phyloP scores from a whole-genome alignment of 2,113 vertebrate genomes.

The Ranitomeya imitator region DNA sequence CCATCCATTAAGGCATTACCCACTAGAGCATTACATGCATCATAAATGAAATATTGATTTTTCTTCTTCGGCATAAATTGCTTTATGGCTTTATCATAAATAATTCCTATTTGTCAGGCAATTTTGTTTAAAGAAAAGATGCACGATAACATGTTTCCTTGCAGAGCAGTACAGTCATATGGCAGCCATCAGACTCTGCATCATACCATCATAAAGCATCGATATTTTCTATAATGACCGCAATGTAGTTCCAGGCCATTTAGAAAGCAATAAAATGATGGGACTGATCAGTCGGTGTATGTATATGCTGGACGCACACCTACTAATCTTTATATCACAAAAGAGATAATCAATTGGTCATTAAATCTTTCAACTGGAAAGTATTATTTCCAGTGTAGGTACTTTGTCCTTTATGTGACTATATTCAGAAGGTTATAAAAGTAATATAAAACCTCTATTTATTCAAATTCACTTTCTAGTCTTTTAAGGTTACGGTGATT shows the following conservation, averaged over 20 bases:
- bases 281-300: neutral
- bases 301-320: neutral
- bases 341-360: conserved; percentile 22
- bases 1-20: conserved; percentile 70
- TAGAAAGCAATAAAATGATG: neutral
- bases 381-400: neutral
- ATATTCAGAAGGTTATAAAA: neutral
- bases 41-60: conserved; percentile 74
- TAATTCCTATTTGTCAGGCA: conserved; percentile 50
- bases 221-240: conserved; percentile 6
- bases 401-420: conserved; percentile 1
- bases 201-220: conserved; percentile 25
- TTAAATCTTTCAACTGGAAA: conserved; percentile 6
- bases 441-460: neutral
- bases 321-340: conserved; percentile 27
- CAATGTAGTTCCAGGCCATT: conserved; percentile 24
- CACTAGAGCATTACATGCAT: conserved; percentile 66
- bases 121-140: neutral
- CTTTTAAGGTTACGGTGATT: neutral
- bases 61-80: conserved; percentile 56
- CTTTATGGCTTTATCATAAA: conserved; percentile 60
- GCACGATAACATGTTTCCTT: neutral
- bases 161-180: neutral
- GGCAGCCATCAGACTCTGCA: neutral
- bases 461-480: neutral